A percentile compares a stretch with the other conserved stretches of the same genome.
Conservation (phyloP, 2,113 vertebrate genomes). For the Caranx melampygus region DNA sequence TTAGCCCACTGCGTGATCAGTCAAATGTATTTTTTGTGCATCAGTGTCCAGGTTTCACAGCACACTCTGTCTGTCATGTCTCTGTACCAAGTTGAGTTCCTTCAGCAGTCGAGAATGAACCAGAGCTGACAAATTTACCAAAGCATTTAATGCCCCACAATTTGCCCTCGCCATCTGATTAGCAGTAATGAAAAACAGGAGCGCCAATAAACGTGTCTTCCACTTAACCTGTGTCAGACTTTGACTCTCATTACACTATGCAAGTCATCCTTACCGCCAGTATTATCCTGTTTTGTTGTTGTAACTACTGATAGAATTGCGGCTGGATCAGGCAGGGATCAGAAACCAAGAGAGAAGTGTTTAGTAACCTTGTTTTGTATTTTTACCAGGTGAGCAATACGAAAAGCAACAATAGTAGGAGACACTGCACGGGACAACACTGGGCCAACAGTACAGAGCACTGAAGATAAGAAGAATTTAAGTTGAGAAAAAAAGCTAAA, state of each 20-base stretch:
- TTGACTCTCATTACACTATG: background rate
- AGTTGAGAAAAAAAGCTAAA: constrained; percentile 57
- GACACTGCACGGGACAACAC: constrained; percentile 69
- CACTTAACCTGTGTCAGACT: background rate
- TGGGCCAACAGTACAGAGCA: constrained; percentile 51
- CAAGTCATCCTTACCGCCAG: background rate
- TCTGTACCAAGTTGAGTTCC: background rate
- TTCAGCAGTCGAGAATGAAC: background rate
- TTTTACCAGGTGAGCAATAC: constrained; percentile 70
- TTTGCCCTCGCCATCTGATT: background rate
- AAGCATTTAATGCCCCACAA: background rate
- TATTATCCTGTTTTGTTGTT: background rate
- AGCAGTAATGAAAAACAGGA: background rate
- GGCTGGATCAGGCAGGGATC: no score
- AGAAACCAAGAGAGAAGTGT: background rate
- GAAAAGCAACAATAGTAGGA: constrained; percentile 69
- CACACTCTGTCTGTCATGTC: background rate
- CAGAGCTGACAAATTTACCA: background rate
- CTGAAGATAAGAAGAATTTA: constrained; percentile 58
- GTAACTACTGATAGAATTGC: no score
- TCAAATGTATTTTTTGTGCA: background rate
- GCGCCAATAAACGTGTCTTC: background rate
- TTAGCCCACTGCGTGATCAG: background rate
- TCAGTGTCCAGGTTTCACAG: background rate
- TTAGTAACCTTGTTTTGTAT: background rate